These are phyloP conservation scores for Rutilus rutilus DNA, from an alignment of 2,113 vertebrate species.

Conservation along the genomic window DNA sequence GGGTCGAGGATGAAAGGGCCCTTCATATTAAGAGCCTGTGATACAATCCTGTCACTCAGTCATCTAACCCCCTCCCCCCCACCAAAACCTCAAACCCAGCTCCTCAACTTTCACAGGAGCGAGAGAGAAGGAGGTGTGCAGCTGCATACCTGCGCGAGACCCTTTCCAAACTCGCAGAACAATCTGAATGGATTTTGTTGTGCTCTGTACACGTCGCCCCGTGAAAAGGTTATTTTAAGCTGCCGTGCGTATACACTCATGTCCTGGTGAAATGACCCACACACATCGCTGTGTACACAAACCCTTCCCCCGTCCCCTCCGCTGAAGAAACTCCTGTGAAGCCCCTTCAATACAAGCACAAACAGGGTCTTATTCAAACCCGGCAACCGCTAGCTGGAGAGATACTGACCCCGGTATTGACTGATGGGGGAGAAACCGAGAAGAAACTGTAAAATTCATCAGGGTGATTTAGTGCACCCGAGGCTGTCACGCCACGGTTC, in stretches of 20 bases:
- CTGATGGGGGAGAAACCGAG: slow-evolving; percentile 24
- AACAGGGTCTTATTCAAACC: slow-evolving; percentile 42
- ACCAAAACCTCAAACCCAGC: neutral
- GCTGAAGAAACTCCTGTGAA: slow-evolving; percentile 30
- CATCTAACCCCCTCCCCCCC: neutral
- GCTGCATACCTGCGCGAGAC: slow-evolving; percentile 33
- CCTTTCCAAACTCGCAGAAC: slow-evolving; percentile 45
- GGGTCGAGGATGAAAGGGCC: slow-evolving; percentile 39
- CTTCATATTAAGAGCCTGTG: slow-evolving; percentile 47
- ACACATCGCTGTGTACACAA: slow-evolving; percentile 46
- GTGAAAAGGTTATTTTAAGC: slow-evolving; percentile 53
- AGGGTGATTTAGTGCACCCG: slow-evolving; percentile 45
- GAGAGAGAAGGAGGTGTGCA: neutral
- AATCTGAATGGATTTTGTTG: slow-evolving; percentile 58
- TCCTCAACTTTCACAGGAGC: slow-evolving; percentile 3
- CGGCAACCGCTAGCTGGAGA: neutral
- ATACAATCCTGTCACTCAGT: slow-evolving; percentile 45
- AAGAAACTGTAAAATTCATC: slow-evolving; percentile 53
- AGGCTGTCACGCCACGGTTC: slow-evolving; percentile 34
- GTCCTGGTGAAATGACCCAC: slow-evolving; percentile 48
- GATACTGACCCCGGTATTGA: slow-evolving; percentile 26
- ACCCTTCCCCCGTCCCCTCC: slow-evolving; percentile 9
- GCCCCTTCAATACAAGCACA: slow-evolving; percentile 41
- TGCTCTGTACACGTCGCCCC: slow-evolving; percentile 26
- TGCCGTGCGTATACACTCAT: slow-evolving; percentile 44